Evolutionary conservation across 92 coral and sea anemone species (phyloP), one percentile per base, ranked within the genome.

Genomic region (Palythoa heliodiscus): DNA sequence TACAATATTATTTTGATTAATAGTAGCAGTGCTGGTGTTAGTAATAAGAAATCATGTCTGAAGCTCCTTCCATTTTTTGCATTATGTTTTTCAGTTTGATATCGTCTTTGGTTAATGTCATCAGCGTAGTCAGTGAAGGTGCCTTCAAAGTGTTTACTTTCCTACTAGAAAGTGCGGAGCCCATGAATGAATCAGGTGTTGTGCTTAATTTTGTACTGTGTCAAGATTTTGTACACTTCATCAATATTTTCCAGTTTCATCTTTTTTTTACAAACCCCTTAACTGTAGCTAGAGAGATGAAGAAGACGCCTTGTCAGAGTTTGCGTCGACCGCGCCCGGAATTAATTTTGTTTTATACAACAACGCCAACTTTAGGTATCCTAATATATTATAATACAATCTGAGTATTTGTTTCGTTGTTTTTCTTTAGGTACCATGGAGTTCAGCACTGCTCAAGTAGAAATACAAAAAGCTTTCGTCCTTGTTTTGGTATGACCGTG

Each of bases 381-480:
- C 35, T 29, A 29, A 29, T 29, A 29, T 29, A 17, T 76, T 83
- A 52, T 48, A 85, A 71, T 54, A 54, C 60, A 20, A 64, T 58
- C 7, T 43, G 40, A 29, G 35, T 29, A 29, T 63, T 64, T 75
- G 17, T 63, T 79, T 48, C 64, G 8, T 67, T 80, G 43, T 66
- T 66, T n/a, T 38, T 52, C 8, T 12, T 7, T 40, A 92, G 95
- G 71, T 84, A 50, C 70, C 38, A 60, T 70, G 86, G 92, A 92
- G 16, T 52, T 75, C 19, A 60, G 87, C 73, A 48, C 58, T 20
- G 68, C 84, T n/a, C 92, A 92, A 75, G 89, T 74, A 58, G 92
- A 94, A 82, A 90, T 94, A 39, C 95, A 92, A 66, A 88, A 88
- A 52, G 52, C 89, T 19, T 92, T 93, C 55, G 76, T 83, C 67